Percentiles rank a stretch among this genome's conserved stretches.
Conservation (phyloP, 2,888 invertebrate species). For the Polylopha cassiicola region DNA sequence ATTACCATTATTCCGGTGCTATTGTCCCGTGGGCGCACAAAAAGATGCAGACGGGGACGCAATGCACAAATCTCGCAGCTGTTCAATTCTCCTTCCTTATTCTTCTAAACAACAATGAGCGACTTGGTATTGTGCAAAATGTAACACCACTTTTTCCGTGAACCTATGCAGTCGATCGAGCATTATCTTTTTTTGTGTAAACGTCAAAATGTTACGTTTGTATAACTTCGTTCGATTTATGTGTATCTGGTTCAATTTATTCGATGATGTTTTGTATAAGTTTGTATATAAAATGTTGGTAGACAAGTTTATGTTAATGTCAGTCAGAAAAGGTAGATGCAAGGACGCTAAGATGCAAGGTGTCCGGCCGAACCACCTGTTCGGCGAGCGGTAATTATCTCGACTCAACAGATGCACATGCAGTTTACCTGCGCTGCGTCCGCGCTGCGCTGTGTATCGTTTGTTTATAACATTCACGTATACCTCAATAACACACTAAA, state of each 20-base stretch:
- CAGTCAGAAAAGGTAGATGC: slow-evolving; percentile 29
- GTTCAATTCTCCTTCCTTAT: slow-evolving; percentile 63
- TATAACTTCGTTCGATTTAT: too few relatives aligned
- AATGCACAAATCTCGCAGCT: slow-evolving; percentile 74
- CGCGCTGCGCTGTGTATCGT: too few relatives aligned
- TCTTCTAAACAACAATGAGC: slow-evolving; percentile 59
- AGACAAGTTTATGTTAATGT: slow-evolving; percentile 12
- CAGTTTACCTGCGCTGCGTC: too few relatives aligned
- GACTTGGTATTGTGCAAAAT: slow-evolving; percentile 68
- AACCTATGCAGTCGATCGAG: slow-evolving; percentile 38
- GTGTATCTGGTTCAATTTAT: too few relatives aligned
- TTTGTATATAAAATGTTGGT: slow-evolving; percentile 14
- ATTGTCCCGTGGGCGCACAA: slow-evolving; percentile 60
- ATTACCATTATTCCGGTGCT: slow-evolving; percentile 68
- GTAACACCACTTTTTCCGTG: slow-evolving; percentile 55
- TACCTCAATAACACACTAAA: too few relatives aligned
- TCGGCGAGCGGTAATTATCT: slow-evolving; percentile 56
- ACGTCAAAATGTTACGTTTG: slow-evolving; percentile 18
- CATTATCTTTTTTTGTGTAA: slow-evolving; percentile 29
- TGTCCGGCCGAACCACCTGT: slow-evolving; percentile 63
- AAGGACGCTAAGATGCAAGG: slow-evolving; percentile 62
- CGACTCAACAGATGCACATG: slow-evolving; percentile 64
- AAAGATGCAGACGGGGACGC: slow-evolving; percentile 73
- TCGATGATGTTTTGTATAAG: too few relatives aligned
- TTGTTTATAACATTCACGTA: too few relatives aligned